A percentile compares a stretch with the other conserved stretches of the same genome.
Evolutionary conservation across 2,888 invertebrate species (phyloP).

Genomic region (Drosophila basisetae): DNA sequence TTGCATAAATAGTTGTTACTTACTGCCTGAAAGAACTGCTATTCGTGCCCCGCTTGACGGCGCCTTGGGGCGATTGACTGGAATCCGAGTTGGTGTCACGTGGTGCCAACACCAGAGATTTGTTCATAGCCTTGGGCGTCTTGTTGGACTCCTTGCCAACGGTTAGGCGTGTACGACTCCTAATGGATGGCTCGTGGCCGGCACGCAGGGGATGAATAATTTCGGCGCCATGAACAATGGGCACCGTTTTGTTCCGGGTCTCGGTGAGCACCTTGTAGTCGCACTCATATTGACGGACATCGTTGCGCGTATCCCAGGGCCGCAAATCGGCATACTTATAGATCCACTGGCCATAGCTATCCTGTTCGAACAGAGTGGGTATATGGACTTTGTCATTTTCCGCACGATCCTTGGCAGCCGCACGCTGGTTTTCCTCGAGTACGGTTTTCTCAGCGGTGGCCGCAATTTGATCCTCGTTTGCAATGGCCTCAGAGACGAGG

Average conservation of each 20-base stretch:
- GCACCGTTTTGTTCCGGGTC: slow-evolving; percentile 89
- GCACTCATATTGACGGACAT: slow-evolving; percentile 94
- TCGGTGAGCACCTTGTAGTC: slow-evolving; percentile 92
- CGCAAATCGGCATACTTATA: slow-evolving; percentile 92
- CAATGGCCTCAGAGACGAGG: slow-evolving; percentile 94
- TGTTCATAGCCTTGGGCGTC: slow-evolving; percentile 60
- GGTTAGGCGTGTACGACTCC: slow-evolving; percentile 24
- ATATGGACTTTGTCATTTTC: slow-evolving; percentile 89
- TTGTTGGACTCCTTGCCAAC: not conserved
- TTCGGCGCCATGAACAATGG: slow-evolving; percentile 85
- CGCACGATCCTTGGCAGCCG: slow-evolving; percentile 89
- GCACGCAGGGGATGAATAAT: slow-evolving; percentile 34
- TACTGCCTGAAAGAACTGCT: slow-evolving; percentile 69
- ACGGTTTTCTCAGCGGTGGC: slow-evolving; percentile 97
- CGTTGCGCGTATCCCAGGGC: slow-evolving; percentile 95
- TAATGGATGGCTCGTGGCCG: slow-evolving; percentile 16
- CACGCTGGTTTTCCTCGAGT: slow-evolving; percentile 94
- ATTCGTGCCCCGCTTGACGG: slow-evolving; percentile 54
- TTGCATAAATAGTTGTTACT: slow-evolving; percentile 15
- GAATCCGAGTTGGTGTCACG: slow-evolving; percentile 87
- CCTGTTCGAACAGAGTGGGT: slow-evolving; percentile 91
- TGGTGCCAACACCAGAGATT: slow-evolving; percentile 52
- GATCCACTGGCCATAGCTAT: slow-evolving; percentile 87
- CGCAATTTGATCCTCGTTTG: slow-evolving; percentile 92
- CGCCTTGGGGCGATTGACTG: slow-evolving; percentile 85